Conservation (phyloP, 1,140 invertebrate genomes). For the Antheraea pernyi region DNA sequence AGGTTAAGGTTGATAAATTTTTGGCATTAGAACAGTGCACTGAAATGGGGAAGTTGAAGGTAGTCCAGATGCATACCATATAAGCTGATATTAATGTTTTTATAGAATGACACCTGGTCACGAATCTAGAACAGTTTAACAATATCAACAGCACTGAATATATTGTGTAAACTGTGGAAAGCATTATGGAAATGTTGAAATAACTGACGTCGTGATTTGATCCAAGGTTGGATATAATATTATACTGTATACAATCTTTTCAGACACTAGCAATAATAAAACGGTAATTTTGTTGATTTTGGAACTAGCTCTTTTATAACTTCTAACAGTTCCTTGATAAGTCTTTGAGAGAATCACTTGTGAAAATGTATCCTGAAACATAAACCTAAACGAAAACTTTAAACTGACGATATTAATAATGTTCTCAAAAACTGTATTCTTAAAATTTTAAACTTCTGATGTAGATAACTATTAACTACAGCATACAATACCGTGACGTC, state of each 20-base stretch:
- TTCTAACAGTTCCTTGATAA: background rate
- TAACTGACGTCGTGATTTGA: background rate
- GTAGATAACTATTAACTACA: too few species aligned
- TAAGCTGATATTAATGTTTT: background rate
- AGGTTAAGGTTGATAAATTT: constrained; percentile 43
- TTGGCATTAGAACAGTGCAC: constrained; percentile 13
- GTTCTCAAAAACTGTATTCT: too few species aligned
- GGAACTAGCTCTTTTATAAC: background rate
- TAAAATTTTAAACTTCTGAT: too few species aligned
- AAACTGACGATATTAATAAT: too few species aligned
- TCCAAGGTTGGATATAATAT: background rate
- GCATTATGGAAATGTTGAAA: background rate
- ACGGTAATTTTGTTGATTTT: background rate
- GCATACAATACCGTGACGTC: background rate
- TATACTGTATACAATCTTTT: background rate
- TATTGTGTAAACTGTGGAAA: background rate
- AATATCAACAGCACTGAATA: background rate
- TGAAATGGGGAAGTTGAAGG: constrained; percentile 15
- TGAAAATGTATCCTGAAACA: too few species aligned
- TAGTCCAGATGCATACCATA: background rate
- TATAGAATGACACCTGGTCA: background rate
- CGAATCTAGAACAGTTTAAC: background rate
- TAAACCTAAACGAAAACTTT: too few species aligned
- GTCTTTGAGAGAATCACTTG: too few species aligned
- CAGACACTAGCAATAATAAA: background rate